phyloP scores from a whole-genome alignment of 2,888 invertebrate genomes.

The Cylloceria caligata region DNA sequence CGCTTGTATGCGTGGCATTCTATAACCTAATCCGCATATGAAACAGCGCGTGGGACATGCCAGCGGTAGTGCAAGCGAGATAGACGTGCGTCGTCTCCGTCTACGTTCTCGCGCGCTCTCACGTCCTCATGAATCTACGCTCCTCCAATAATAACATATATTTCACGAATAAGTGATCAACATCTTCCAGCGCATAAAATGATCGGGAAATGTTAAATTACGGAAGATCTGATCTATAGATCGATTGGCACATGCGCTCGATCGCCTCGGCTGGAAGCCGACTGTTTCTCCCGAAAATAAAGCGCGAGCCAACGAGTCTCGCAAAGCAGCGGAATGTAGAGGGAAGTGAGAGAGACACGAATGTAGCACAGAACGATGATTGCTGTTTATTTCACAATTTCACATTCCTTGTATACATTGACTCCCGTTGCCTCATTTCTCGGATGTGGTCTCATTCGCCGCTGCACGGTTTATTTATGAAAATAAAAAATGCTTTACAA shows the following conservation, averaged over 20 bases:
- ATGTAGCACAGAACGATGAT: neutral
- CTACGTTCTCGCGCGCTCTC: neutral
- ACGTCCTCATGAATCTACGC: neutral
- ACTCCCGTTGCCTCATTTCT: neutral
- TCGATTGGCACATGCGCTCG: neutral
- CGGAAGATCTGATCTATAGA: neutral
- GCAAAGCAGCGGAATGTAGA: neutral
- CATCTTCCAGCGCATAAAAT: neutral
- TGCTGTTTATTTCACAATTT: slow-evolving; percentile 4
- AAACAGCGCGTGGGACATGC: slow-evolving; percentile 9
- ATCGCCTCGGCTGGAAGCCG: neutral
- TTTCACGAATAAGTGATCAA: neutral
- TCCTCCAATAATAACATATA: neutral
- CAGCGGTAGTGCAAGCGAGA: neutral
- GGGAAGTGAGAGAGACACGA: neutral
- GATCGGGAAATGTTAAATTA: neutral
- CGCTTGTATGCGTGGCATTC: slow-evolving; percentile 8
- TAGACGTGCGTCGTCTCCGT: neutral
- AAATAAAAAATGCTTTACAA: neutral
- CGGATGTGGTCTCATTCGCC: neutral
- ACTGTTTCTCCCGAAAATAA: neutral
- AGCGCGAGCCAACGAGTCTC: neutral
- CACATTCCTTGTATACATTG: neutral
- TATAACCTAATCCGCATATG: slow-evolving; percentile 18
- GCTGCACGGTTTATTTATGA: neutral